phyloP scores from a whole-genome alignment of 2,797 vertebrate species.

The Microctenopoma stevenorrisi region DNA sequence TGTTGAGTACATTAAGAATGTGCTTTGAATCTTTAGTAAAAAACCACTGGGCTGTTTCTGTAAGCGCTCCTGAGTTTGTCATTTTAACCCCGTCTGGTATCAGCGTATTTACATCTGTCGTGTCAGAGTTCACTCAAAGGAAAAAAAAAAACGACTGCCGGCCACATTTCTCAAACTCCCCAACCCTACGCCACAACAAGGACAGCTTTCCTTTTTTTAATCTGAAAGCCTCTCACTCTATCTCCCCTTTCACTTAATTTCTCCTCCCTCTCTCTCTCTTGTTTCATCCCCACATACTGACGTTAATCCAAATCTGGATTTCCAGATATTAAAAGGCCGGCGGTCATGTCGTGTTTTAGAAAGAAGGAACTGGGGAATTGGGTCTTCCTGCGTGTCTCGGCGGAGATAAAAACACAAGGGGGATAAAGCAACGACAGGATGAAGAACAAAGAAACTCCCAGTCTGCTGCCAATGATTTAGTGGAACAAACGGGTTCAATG shows the following conservation, averaged over 20 bases:
- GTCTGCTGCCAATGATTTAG: constrained; percentile 73
- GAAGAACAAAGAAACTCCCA: constrained; percentile 68
- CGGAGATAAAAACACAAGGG: constrained; percentile 70
- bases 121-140: constrained; percentile 53
- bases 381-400: constrained; percentile 74
- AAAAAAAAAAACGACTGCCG: constrained; percentile 38
- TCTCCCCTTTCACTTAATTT: constrained; percentile 17
- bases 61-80: constrained; percentile 35
- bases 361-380: constrained; percentile 74
- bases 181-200: constrained; percentile 57
- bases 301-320: constrained; percentile 83
- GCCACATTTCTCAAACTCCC: constrained; percentile 43
- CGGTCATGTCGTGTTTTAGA: constrained; percentile 71
- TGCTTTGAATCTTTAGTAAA: constrained; percentile 8
- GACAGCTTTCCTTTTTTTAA: constrained; percentile 60
- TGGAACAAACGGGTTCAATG: constrained; percentile 65
- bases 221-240: constrained; percentile 67
- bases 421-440: constrained; percentile 63
- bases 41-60: constrained; percentile 9
- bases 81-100: constrained; percentile 41
- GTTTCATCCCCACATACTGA: constrained; percentile 59
- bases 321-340: constrained; percentile 77
- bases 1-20: constrained; percentile 57
- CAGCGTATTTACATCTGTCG: constrained; percentile 57
- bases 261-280: constrained; percentile 18